Evolutionary conservation across 2,113 vertebrate genomes (phyloP), one percentile per base, ranked within the genome.

Genomic region (Dinomys branickii): DNA sequence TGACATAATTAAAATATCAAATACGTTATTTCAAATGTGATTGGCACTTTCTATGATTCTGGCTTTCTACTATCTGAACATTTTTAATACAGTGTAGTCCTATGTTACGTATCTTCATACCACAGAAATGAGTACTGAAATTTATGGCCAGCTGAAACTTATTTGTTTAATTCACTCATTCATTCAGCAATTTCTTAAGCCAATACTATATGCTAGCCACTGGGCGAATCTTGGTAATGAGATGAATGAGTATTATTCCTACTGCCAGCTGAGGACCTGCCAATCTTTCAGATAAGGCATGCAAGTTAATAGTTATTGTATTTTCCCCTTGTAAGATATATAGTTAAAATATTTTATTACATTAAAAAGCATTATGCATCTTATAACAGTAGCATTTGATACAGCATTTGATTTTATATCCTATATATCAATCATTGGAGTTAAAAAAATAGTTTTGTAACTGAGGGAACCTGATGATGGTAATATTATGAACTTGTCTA

Each of bases 331-430:
- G 50, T 81, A 75, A 28, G 17, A 61, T 77, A 22, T 9, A 11
- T 84, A 47, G 85, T 90, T 75, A 65, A 90, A 81, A 12, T 58
- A 88, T 67, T 85, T 50, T 38, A 54, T 90, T 13, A 87, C 17
- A 80, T 94, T 92, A 22, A 87, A 63, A 84, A 58, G 50, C 26
- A 92, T 88, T 84, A 67, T 56, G 16, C 17, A 67, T 91, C 81
- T 81, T 67, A 91, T 3, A 77, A 58, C 52, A 56, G 81, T 44
- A 63, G 5, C 35, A 6, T 35, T 85, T 35, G 83, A 77, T 78
- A 71, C 13, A 87, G 14, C 30, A 91, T 73, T 97, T 96, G 8
- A 86, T 81, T 83, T 96, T 94, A 33, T 52, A 84, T 7, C 1
- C n/a, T 56, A 69, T 88, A 81, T 91, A 41, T 75, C 87, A 81